Conservation (phyloP, 2,888 invertebrate genomes). For the Thecophora atra region DNA sequence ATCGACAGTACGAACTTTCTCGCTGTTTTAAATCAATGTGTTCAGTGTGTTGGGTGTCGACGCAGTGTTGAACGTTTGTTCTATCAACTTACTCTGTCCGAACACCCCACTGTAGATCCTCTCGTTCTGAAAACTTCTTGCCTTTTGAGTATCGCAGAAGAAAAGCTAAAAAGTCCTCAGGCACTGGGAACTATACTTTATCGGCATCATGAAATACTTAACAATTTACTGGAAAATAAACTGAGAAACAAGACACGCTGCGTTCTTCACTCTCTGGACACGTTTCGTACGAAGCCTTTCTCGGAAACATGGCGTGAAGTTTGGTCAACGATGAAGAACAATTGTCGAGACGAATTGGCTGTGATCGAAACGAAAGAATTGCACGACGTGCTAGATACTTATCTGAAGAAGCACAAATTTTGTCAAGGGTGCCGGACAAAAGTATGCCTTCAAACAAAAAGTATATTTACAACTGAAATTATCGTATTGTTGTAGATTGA, state of each 20-base stretch:
- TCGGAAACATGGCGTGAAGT: slow-evolving; percentile 82
- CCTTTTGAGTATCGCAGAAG: slow-evolving; percentile 81
- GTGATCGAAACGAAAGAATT: slow-evolving; percentile 86
- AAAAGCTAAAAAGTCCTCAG: slow-evolving; percentile 81
- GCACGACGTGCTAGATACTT: slow-evolving; percentile 86
- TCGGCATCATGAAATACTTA: slow-evolving; percentile 83
- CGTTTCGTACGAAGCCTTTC: slow-evolving; percentile 79
- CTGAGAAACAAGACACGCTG: slow-evolving; percentile 91
- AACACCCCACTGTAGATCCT: slow-evolving; percentile 88
- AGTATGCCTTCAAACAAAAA: slow-evolving; percentile 68
- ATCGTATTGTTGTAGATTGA: slow-evolving; percentile 67
- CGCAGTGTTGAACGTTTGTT: slow-evolving; percentile 91
- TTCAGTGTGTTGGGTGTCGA: slow-evolving; percentile 94
- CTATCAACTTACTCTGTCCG: slow-evolving; percentile 83
- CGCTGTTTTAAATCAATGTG: slow-evolving; percentile 86
- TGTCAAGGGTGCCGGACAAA: slow-evolving; percentile 94
- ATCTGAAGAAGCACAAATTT: slow-evolving; percentile 92
- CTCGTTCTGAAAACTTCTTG: slow-evolving; percentile 80
- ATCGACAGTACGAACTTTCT: slow-evolving; percentile 85
- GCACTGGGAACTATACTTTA: slow-evolving; percentile 85
- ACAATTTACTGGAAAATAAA: slow-evolving; percentile 81
- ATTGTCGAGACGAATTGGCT: slow-evolving; percentile 85
- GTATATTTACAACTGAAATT: slow-evolving; percentile 5
- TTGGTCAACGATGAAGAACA: slow-evolving; percentile 84
- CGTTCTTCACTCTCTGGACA: slow-evolving; percentile 88